These are phyloP conservation scores for Anodontia alba DNA, from an alignment of 2,888 invertebrate genomes.

Conservation along the genomic window DNA sequence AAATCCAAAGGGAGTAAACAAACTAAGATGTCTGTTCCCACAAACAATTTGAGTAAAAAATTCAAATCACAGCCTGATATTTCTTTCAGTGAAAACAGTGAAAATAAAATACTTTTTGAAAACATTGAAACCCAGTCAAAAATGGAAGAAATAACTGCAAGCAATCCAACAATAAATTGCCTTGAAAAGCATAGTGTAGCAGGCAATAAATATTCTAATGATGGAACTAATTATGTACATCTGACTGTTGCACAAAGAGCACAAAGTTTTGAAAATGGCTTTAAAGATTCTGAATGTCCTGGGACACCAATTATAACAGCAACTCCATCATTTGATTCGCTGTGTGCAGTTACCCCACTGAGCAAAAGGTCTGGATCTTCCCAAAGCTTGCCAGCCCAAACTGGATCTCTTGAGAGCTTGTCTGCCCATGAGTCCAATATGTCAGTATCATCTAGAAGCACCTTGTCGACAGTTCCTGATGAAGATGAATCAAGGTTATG, in stretches of 20 bases:
- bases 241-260: conserved; percentile 33
- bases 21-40: background rate
- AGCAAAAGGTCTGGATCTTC: conserved; percentile 47
- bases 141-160: no score
- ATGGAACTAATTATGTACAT: background rate
- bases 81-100: conserved; percentile 41
- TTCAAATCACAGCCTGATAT: conserved; percentile 58
- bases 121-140: background rate
- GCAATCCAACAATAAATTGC: no score
- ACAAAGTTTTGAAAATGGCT: conserved; percentile 49
- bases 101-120: background rate
- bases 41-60: conserved; percentile 33
- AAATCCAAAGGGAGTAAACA: conserved; percentile 28
- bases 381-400: conserved; percentile 50
- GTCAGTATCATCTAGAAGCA: conserved; percentile 49
- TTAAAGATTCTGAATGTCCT: conserved; percentile 32
- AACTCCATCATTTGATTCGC: conserved; percentile 59
- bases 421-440: conserved; percentile 20
- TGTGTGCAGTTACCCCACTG: conserved; percentile 54
- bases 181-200: background rate
- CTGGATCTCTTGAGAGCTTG: conserved; percentile 50
- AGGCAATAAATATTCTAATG: background rate
- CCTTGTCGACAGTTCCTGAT: conserved; percentile 42
- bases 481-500: background rate
- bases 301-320: conserved; percentile 56